Evolutionary conservation across 2,888 invertebrate genomes (phyloP), one percentile per base, ranked within the genome.

Genomic region (Endotricha flammealis): DNA sequence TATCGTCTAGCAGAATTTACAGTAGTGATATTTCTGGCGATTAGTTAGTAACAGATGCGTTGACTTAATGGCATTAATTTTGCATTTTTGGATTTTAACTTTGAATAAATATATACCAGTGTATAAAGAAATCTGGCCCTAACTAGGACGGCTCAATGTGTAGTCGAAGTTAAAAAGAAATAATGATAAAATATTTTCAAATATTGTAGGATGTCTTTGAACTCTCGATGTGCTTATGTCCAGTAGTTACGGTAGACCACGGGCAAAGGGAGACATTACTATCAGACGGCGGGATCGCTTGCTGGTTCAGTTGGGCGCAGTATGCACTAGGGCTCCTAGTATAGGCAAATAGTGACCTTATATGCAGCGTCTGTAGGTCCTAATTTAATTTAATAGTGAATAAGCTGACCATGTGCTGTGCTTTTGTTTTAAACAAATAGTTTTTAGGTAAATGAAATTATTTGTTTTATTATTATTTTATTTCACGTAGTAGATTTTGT

Each of bases 341-440:
- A 51, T 80, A 81, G 75, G 73, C 66, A 64, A 65, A 73, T 81
- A 75, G 72, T 62, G 74, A 70, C 66, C 64, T 66, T 35, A 23
- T 13, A 60, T 61, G 58, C 77, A 69, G 69, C 68, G 72, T 70
- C 60, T 70, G 78, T 81, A 81, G 68, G 76, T 68, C 58, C 77
- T 70, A 79, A 76, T 77, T 20, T 80, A 74, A 73, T 74, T 78
- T 78, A 64, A 57, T 79, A 78, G 77, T 64, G 66, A 63, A 62
- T 86, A 86, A 85, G 85, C 83, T 80, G 83, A 86, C 78, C 76
- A 83, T 80, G 86, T 85, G 86, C 85, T 86, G 86, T 86, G 86
- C 82, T 86, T 86, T 82, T 78, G 82, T 85, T 86, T 86, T 83
- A 82, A 83, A 80, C 67, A 73, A 65, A 68, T 83, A 82, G 79